Base-by-base conservation (phyloP, 2,888 invertebrate species). In the Rhingia campestris region DNA sequence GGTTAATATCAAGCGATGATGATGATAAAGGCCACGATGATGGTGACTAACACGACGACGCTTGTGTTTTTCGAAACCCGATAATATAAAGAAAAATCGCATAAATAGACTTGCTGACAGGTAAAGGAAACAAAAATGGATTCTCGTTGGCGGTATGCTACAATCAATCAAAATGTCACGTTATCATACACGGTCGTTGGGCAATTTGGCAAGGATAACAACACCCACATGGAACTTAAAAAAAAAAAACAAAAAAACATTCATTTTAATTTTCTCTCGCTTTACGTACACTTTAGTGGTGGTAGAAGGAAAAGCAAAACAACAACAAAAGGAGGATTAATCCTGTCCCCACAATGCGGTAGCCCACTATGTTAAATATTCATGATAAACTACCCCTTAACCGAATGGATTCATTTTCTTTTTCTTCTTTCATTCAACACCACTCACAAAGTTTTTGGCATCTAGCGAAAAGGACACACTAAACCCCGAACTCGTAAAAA, bases 141-240 rank as follows among this genome's bases (percentile, higher is more conserved):
- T 10, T 53, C 58, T 9, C 33, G 6, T 5, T 47, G 9, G 9
- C 33, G 59, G 72, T 59, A 59, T 59, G 69, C 67, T 69, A 69
- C 61, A 73, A 82, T 82, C 82, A 82, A 82, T 82, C 82, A 82
- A 79, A 82, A 58, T 79, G 82, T 82, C 82, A 82, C 77, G 58
- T 69, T 82, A 73, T 82, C 77, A 69, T 77, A 58, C 49, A 82
- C 41, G 73, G 67, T 53, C 73, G 67, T 82, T 73, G 67, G 53
- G 73, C 58, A 67, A 82, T 79, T 82, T 82, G 67, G 82, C 67
- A 74, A 79, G 82, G 77, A 82, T 73, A 77, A 73, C 58, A 64
- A 41, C 63, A 45, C 53, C 82, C 73, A 43, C 72, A 64, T 53
- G 75, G 63, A 30, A 64, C 64, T 39, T 63, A 37, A 1, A 47